These are phyloP conservation scores for Pogonomyrmex californicus DNA, from an alignment of 1,140 invertebrate genomes.

Conservation along the genomic window DNA sequence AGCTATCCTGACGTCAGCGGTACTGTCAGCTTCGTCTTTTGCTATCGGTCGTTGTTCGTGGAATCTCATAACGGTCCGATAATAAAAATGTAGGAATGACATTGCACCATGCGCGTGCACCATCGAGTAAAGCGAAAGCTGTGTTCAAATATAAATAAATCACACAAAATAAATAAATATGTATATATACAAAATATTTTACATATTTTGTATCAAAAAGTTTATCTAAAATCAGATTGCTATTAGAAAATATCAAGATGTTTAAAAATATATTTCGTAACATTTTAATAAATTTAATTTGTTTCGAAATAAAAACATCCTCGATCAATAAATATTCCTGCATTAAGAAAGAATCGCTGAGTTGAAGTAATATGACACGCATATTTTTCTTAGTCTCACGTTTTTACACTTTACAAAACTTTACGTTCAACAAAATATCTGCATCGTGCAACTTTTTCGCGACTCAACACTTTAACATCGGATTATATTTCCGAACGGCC, in stretches of 20 bases:
- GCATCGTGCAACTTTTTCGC: neutral
- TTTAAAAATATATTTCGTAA: neutral
- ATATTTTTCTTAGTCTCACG: neutral
- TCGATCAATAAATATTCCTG: neutral
- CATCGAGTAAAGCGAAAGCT: conserved; percentile 10
- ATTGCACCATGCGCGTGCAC: neutral
- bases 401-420: neutral
- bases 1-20: conserved; percentile 65
- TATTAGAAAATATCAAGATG: neutral
- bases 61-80: conserved; percentile 37
- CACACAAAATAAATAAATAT: neutral
- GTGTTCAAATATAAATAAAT: neutral
- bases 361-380: neutral
- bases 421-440: neutral
- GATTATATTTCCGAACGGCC: conserved; percentile 16
- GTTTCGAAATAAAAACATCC: neutral
- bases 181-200: neutral
- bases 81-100: conserved; percentile 34
- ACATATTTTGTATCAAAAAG: neutral
- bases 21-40: conserved; percentile 29
- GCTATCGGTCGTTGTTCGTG: conserved; percentile 33
- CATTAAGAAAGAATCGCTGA: neutral
- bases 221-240: neutral
- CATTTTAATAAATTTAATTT: neutral
- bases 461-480: neutral